Base-by-base conservation (phyloP, 2,888 invertebrate species). In the Chrysolina americana region DNA sequence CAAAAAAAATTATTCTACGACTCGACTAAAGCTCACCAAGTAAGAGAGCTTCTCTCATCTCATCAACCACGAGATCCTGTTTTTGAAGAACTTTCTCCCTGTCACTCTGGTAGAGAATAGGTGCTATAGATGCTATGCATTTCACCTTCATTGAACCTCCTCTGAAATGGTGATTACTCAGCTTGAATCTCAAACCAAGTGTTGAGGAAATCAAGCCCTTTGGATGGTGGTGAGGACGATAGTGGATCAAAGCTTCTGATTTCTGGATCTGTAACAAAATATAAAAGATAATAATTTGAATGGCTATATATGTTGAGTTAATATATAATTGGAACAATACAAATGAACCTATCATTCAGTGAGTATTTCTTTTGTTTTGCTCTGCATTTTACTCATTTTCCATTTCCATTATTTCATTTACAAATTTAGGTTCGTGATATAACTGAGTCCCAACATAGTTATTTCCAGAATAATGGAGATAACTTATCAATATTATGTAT, bases 111-210 rank as follows among this genome's bases (percentile, higher is more conserved):
- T 91, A 91, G 69, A 92, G 85, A 0, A 91, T 89, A 13, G 92
- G 91, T 36, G 91, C 90, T 81, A 92, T 89, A 76, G 90, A 90
- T 41, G 92, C 92, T 71, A 91, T 88, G 83, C 92, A 92, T 82
- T 91, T 90, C 69, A 92, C 91, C 80, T 89, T 89, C 91, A 92
- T 91, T 65, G 89, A 90, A 69, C 92, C 92, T 10, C 90, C 90
- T 69, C 89, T 87, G 84, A 92, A 92, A 83, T 92, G 91, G 17
- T 89, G 88, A 64, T 89, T 88, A 83, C 89, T 89, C 73, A 92
- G 89, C 70, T 88, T 88, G 85, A 92, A 88, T 77, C 89, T 88
- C 59, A 92, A 87, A 59, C 92, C 92, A 74, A 92, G 85, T 19
- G 89, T 89, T 56, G 91, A 89, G 72, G 91, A 91, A 82, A 91